Evolutionary conservation across 2,113 vertebrate genomes (phyloP).

Genomic region (Zosterops japonicus): DNA sequence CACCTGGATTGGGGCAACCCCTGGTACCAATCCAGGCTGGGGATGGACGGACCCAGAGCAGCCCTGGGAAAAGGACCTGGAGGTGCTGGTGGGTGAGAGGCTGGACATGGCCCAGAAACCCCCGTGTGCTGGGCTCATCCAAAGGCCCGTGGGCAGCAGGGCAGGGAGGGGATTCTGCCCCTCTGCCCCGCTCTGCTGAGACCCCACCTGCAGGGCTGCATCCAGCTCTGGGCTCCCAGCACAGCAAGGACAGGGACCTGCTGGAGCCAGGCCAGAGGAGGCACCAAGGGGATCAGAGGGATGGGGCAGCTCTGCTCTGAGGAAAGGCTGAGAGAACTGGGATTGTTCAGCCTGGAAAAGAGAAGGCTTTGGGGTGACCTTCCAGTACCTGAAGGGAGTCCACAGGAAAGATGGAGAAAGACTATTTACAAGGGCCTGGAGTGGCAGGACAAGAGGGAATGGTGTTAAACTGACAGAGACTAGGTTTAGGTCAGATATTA

Average conservation of each 20-base stretch:
- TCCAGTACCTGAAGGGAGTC: rapidly evolving
- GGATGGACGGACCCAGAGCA: not conserved
- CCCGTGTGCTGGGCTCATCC: not conserved
- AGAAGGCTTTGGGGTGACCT: not conserved
- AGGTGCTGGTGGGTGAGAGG: not conserved
- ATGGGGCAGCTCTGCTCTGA: not conserved
- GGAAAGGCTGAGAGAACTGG: not conserved
- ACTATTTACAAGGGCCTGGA: rapidly evolving
- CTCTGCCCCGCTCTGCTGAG: too few relatives aligned
- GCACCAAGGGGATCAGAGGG: not conserved
- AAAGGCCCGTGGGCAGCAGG: not conserved
- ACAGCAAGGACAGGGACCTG: not conserved
- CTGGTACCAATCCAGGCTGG: rapidly evolving
- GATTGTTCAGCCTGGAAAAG: rapidly evolving
- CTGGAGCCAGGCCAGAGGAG: not conserved
- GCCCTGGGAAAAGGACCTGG: not conserved
- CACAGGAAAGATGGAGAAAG: not conserved
- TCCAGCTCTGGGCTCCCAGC: too few relatives aligned
- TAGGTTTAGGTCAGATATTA: not conserved
- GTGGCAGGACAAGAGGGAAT: not conserved
- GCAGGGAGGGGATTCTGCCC: too few relatives aligned
- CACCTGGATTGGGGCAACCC: rapidly evolving
- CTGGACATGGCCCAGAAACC: not conserved
- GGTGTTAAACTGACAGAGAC: rapidly evolving
- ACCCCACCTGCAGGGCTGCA: too few relatives aligned